Evolutionary conservation across 53 echinoderm and acorn worm genomes (phyloP).

Genomic region (Holothuria leucospilota): DNA sequence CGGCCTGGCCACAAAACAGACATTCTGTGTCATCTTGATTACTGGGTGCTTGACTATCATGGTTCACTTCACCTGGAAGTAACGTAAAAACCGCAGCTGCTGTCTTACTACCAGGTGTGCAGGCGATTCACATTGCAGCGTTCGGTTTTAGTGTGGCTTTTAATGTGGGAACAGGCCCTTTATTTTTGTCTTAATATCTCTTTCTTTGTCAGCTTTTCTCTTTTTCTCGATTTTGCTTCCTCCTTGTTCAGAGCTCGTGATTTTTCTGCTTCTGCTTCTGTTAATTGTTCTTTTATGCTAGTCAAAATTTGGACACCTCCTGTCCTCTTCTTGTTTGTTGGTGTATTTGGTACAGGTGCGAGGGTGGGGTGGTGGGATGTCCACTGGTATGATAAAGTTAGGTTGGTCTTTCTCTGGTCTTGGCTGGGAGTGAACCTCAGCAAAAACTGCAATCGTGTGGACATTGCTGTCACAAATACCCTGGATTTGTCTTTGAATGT

Average conservation of each 20-base stretch:
- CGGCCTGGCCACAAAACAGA: not conserved
- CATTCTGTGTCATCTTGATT: constrained; percentile 2
- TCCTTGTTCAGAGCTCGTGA: not conserved
- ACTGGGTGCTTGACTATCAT: not conserved
- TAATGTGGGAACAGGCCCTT: not conserved
- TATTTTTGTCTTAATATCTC: not conserved
- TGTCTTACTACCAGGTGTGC: not conserved
- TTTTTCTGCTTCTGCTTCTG: not conserved
- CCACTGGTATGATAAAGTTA: constrained; percentile 1
- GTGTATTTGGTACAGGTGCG: not conserved
- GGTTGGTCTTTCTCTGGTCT: not conserved
- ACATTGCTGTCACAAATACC: not conserved
- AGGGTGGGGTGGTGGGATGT: constrained; percentile 14
- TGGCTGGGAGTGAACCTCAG: constrained; percentile 9
- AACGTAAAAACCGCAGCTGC: not conserved
- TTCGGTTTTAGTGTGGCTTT: constrained; percentile 28
- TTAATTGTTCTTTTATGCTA: not conserved
- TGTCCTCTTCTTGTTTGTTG: not conserved
- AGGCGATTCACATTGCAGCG: not conserved
- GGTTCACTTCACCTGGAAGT: not conserved
- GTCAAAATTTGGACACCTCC: not conserved
- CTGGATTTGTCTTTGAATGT: not conserved
- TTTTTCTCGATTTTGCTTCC: not conserved
- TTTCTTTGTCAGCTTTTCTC: not conserved
- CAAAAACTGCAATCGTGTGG: not conserved